Conservation (phyloP, 2,113 vertebrate species). For the Microcebus lehilahytsara region DNA sequence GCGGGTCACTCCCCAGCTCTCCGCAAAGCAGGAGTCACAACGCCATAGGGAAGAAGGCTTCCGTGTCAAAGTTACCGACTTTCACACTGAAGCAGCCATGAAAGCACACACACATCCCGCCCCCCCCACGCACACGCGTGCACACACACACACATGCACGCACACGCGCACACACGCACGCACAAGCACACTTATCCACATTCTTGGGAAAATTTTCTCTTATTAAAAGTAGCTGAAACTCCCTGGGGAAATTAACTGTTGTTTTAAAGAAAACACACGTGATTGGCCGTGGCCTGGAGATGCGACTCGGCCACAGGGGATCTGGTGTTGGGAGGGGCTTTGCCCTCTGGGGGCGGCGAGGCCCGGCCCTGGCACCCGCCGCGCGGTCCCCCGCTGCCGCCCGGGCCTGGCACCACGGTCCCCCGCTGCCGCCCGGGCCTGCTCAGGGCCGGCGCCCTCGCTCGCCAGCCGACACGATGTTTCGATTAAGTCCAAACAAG, state of each 20-base stretch:
- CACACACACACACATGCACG: background rate
- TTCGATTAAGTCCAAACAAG: slow-evolving; percentile 69
- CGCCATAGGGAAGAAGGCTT: background rate
- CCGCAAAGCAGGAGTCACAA: background rate
- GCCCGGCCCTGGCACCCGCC: background rate
- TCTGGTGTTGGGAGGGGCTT: slow-evolving; percentile 5
- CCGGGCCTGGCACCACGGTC: no score
- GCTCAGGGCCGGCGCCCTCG: no score
- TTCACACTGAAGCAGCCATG: background rate
- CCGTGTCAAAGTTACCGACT: background rate
- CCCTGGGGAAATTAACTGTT: slow-evolving; percentile 60
- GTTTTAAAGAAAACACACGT: slow-evolving; percentile 42
- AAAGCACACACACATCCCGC: background rate
- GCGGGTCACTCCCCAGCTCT: background rate
- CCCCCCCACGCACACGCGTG: background rate
- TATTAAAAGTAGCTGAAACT: slow-evolving; percentile 58
- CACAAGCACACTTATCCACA: background rate
- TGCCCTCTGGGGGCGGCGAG: slow-evolving; percentile 55
- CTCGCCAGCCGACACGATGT: slow-evolving; percentile 50
- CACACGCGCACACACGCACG: no score
- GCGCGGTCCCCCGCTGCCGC: no score
- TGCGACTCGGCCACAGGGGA: slow-evolving; percentile 59
- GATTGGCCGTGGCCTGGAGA: slow-evolving; percentile 55
- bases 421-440: no score
- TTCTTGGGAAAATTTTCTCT: slow-evolving; percentile 46